Evolutionary conservation across 1,140 invertebrate genomes (phyloP), one percentile per base, ranked within the genome.

Genomic region (Polypedilum pembai): DNA sequence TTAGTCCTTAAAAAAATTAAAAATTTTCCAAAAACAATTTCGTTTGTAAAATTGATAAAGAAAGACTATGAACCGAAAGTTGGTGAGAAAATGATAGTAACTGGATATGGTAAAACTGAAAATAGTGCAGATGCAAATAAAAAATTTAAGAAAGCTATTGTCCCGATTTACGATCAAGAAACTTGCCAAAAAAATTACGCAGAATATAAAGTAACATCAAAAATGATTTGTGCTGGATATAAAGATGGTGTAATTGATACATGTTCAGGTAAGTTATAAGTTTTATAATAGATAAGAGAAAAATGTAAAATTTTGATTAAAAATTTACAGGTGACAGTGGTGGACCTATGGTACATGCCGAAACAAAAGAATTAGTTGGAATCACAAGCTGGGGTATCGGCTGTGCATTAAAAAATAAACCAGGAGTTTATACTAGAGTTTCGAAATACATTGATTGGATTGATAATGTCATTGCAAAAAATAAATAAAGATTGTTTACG

Each of bases 201-300:
- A 33, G 24, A 1, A 3, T 76, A 81, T 3, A 79, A 82, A 7
- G 78, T 95, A 73, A 93, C 92, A 0, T 89, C 92, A 10, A 93
- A 91, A 76, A 94, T 95, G 92, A 76, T 95, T 21, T 95, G 93
- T 80, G 93, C 93, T 0, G 94, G 93, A 0, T 90, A 87, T 77
- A 77, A 86, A 17, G 84, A 91, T 66, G 93, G 93, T 0, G 83
- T 84, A 4, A 85, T 83, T 18, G 88, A 88, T 80, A 86, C 87
- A 0, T 88, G 87, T 76, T 87, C 88, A 79, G 88, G 85, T 7
- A 84, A 85, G 84, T 83, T 0, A 24, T 1, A 2, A 56, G 1
- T 56, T 3, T 33, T 56, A 3, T 15, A 56, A 56, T 56, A 56
- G 8, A 12, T 56, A 15, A n/a, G n/a, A n/a, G n/a, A n/a, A n/a